Conservation (phyloP, 2,113 vertebrate species). For the Serilophus lunatus region DNA sequence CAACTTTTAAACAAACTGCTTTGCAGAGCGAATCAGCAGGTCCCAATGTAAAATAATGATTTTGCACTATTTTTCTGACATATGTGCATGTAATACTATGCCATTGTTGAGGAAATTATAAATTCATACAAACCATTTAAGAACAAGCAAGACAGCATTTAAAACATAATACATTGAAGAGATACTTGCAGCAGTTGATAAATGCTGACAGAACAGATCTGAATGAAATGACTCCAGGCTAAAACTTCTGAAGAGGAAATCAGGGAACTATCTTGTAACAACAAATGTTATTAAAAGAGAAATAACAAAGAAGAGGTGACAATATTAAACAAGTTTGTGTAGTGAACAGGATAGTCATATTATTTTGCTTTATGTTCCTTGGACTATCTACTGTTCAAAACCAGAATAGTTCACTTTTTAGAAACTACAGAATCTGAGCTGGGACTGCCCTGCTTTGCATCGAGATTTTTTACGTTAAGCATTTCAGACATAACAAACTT, state of each 20-base stretch:
- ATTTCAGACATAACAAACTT: not conserved
- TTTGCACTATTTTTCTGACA: not conserved
- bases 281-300: not conserved
- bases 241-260: not conserved
- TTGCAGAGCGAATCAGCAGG: not conserved
- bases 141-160: not conserved
- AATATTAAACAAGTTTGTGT: not conserved
- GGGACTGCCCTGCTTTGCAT: not conserved
- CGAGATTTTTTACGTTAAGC: not conserved
- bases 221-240: not conserved
- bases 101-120: not conserved
- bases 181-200: not conserved
- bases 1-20: not conserved
- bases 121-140: not conserved
- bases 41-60: not conserved
- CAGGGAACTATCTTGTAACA: not conserved
- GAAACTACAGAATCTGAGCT: not conserved
- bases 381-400: not conserved
- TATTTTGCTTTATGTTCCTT: rapidly evolving
- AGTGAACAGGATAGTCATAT: not conserved
- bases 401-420: not conserved
- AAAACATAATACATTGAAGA: not conserved
- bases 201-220: not conserved
- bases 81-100: not conserved
- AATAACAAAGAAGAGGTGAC: not conserved